phyloP scores from a whole-genome alignment of 2,113 vertebrate species.

The Plestiodon gilberti region DNA sequence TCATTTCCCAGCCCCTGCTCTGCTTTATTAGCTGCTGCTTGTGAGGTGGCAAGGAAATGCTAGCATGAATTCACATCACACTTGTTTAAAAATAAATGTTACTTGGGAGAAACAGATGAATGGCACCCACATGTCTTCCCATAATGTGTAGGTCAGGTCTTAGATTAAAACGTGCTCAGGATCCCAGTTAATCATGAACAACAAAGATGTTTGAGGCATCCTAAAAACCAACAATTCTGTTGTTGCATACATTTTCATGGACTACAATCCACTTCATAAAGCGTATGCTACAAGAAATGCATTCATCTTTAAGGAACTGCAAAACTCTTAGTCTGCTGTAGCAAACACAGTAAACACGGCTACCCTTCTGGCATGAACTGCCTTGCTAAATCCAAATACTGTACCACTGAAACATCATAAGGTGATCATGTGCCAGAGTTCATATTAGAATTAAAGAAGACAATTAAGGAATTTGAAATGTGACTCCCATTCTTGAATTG shows the following conservation, averaged over 20 bases:
- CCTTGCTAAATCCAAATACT: background rate
- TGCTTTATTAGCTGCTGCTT: background rate
- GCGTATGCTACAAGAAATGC: too few relatives aligned
- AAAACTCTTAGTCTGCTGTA: too few relatives aligned
- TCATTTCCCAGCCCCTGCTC: background rate
- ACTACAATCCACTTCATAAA: too few relatives aligned
- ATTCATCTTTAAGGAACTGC: too few relatives aligned
- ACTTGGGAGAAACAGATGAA: too few relatives aligned
- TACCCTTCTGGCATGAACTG: too few relatives aligned
- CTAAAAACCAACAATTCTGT: too few relatives aligned
- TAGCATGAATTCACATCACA: background rate
- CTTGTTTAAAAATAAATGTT: background rate
- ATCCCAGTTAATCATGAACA: background rate
- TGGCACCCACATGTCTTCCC: background rate
- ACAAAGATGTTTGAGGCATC: too few relatives aligned
- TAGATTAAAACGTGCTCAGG: too few relatives aligned
- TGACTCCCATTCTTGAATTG: background rate
- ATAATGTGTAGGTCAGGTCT: too few relatives aligned
- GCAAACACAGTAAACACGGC: too few relatives aligned
- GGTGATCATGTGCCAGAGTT: background rate
- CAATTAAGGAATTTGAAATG: constrained; percentile 20
- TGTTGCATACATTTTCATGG: too few relatives aligned
- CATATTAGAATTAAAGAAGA: background rate
- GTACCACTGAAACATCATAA: background rate
- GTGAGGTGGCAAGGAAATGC: background rate